Conservation (phyloP, 2,888 invertebrate genomes). For the Halictus ligatus region DNA sequence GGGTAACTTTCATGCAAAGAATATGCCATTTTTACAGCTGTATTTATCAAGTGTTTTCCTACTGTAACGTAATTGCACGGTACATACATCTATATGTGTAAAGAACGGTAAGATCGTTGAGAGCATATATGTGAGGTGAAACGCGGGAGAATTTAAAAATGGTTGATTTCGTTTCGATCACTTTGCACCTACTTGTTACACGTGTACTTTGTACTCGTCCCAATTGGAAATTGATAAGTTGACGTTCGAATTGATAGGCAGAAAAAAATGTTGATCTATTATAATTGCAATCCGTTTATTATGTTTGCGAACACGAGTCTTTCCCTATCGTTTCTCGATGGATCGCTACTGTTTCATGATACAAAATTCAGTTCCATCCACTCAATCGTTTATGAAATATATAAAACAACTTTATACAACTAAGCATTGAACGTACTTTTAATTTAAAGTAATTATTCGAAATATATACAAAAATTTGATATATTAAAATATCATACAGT, state of each 20-base stretch:
- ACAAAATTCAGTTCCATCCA: neutral
- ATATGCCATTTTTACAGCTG: neutral
- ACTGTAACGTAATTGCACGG: neutral
- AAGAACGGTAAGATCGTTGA: neutral
- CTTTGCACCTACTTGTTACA: neutral
- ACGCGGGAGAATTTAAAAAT: slow-evolving; percentile 19
- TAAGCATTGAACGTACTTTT: slow-evolving; percentile 82
- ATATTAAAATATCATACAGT: slow-evolving; percentile 79
- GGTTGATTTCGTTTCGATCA: neutral
- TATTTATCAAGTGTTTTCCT: neutral
- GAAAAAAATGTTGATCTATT: neutral
- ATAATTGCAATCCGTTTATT: neutral
- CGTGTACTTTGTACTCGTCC: neutral
- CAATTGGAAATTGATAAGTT: neutral
- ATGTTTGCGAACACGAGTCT: neutral
- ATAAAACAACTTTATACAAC: slow-evolving; percentile 8
- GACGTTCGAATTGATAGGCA: neutral
- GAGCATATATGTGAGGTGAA: neutral
- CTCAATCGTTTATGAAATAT: neutral
- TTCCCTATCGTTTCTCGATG: neutral
- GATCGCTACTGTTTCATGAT: neutral
- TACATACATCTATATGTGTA: neutral
- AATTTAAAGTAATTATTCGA: slow-evolving; percentile 84
- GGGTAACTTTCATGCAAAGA: neutral
- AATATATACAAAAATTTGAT: slow-evolving; percentile 82